Evolutionary conservation across 2,113 vertebrate genomes (phyloP).

Genomic region (Mobula birostris): DNA sequence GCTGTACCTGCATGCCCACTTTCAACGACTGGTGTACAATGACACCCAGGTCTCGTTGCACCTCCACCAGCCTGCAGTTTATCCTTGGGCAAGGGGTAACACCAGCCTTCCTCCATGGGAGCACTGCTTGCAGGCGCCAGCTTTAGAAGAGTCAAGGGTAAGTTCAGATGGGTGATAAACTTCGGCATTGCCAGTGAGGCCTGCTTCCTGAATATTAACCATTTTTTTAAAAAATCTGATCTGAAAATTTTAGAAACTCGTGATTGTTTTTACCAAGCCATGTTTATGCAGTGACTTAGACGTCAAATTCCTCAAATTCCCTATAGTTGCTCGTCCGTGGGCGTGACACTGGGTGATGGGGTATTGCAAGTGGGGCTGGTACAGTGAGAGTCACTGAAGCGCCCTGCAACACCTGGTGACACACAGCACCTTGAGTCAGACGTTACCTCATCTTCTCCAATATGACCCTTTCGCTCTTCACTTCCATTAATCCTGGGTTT

Average conservation of each 20-base stretch:
- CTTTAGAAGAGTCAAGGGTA: too few species aligned
- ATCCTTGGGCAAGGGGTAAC: too few species aligned
- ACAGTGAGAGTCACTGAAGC: neutral
- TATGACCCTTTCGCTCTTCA: neutral
- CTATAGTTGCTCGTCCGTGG: neutral
- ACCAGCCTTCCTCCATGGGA: too few species aligned
- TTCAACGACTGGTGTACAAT: too few species aligned
- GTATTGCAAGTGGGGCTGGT: neutral
- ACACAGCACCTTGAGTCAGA: neutral
- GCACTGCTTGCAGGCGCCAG: too few species aligned
- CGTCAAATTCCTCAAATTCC: neutral
- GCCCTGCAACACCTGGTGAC: neutral
- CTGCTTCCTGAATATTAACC: too few species aligned
- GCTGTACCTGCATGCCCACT: too few species aligned
- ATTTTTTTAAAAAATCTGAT: too few species aligned
- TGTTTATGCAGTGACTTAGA: neutral
- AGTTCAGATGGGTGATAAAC: too few species aligned
- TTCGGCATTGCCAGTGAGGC: too few species aligned
- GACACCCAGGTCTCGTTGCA: too few species aligned
- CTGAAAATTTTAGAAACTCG: neutral
- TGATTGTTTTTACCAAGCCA: neutral
- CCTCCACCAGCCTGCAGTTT: too few species aligned
- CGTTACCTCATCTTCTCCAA: constrained; percentile 27
- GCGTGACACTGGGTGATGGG: neutral
- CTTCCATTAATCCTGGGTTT: constrained; percentile 22